A percentile compares a stretch with the other conserved stretches of the same genome.
phyloP scores from a whole-genome alignment of 2,113 vertebrate species.

The Pundamilia nyererei region DNA sequence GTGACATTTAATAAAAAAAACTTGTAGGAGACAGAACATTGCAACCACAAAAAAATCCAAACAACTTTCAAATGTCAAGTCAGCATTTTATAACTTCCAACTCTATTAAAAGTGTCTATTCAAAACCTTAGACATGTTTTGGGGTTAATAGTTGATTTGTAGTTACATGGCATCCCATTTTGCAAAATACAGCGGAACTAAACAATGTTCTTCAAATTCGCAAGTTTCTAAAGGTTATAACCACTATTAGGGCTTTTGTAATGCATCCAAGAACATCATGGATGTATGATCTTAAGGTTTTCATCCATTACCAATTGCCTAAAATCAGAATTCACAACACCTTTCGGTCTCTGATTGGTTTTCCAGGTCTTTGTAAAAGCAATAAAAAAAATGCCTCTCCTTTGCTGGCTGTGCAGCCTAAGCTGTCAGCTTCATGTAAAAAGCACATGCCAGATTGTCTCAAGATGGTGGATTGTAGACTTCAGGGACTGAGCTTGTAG shows the following conservation, averaged over 20 bases:
- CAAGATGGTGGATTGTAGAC: conserved; percentile 35
- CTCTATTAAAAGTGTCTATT: not conserved
- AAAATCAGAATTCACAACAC: not conserved
- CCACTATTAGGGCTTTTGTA: not conserved
- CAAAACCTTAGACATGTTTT: not conserved
- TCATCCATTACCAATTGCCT: not conserved
- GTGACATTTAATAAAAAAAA: not conserved
- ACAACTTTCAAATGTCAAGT: not conserved
- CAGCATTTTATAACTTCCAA: not conserved
- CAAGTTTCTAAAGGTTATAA: not conserved
- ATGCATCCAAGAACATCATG: not conserved
- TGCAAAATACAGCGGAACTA: not conserved
- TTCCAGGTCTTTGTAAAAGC: not conserved
- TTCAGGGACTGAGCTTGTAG: not conserved
- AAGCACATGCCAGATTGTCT: conserved; percentile 3
- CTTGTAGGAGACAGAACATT: not conserved
- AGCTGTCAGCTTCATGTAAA: conserved; percentile 17
- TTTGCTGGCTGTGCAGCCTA: not conserved
- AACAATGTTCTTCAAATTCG: not conserved
- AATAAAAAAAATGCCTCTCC: not conserved
- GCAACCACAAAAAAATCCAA: not conserved
- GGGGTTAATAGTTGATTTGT: not conserved
- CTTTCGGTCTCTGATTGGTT: not conserved
- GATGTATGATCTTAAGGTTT: not conserved
- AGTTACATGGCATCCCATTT: not conserved